Evolutionary conservation across 2,113 vertebrate species (phyloP).

Genomic region (Girardinichthys multiradiatus): DNA sequence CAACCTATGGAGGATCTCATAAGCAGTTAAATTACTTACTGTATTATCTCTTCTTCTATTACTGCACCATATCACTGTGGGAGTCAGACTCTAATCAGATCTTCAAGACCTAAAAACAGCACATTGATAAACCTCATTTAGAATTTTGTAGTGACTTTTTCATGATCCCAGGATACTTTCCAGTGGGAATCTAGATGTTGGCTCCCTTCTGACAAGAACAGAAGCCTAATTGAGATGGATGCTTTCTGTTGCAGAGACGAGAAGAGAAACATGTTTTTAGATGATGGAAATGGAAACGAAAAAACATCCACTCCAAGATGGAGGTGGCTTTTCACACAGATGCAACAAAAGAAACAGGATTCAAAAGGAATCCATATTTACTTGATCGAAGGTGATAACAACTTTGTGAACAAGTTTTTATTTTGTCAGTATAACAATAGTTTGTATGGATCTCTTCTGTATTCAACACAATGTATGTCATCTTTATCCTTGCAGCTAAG

Average conservation of each 20-base stretch:
- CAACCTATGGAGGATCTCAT: neutral
- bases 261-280: conserved; percentile 21
- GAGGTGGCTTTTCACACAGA: neutral
- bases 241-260: neutral
- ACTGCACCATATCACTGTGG: conserved; percentile 64
- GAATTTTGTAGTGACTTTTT: conserved; percentile 11
- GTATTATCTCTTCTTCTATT: conserved; percentile 8
- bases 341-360: neutral
- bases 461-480: neutral
- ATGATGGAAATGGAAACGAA: conserved; percentile 6
- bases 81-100: conserved; percentile 28
- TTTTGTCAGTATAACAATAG: neutral
- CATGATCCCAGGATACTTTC: conserved; percentile 28
- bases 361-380: neutral
- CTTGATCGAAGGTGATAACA: neutral
- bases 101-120: conserved; percentile 57
- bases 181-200: conserved; percentile 39
- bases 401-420: neutral
- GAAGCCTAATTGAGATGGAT: conserved; percentile 30
- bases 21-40: neutral
- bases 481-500: neutral
- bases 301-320: neutral
- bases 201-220: conserved; percentile 19
- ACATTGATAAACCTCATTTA: conserved; percentile 34
- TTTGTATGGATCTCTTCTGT: neutral